Base-by-base conservation (phyloP, 1,140 invertebrate species). In the Macrosteles quadrilineatus region DNA sequence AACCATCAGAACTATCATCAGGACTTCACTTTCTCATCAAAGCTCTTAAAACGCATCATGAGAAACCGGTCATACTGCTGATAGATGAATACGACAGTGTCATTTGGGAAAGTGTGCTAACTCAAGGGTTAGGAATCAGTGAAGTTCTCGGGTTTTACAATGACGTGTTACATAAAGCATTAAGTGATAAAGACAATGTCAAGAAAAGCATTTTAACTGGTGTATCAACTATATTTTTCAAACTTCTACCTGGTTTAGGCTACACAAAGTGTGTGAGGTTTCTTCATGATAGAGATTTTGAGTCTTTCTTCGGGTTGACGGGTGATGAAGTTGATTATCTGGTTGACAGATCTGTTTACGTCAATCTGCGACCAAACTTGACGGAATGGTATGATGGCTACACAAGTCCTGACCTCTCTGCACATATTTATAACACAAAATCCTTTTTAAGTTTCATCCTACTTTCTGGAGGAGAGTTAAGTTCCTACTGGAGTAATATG, bases 361-460 rank as follows among this genome's bases (percentile, higher is more conserved):
- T 19, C 14, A 50, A 19, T 19, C n/a, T 50, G 14, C 6, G 47
- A 21, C 47, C 14, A 50, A 21, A 50, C 47, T 19, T 50, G 14
- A 50, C 14, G n/a, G 21, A 19, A 21, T 50, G 47, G 47, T 50
- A 50, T 50, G 47, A 50, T 19, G 47, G 47, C 21, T 50, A 50
- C 47, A 50, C 47, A 11, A n/a, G n/a, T 50, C 47, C 47, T 50
- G 47, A 50, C n/a, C 47, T 50, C 21, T 50, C 47, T 11, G 21
- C 21, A 9, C 47, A 50, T 21, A 50, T 50, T 4, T 50, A 50
- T 19, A 50, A 50, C 47, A 50, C 47, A 6, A 50, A 21, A n/a
- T 50, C 47, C 21, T 4, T 50, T n/a, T 17, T 50, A n/a, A 50
- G 21, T n/a, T 50, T 50, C 47, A 3, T 50, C 4, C 14, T 19